These are phyloP conservation scores for Loriculus beryllinus DNA, from an alignment of 2,797 vertebrate genomes.

Conservation along the genomic window DNA sequence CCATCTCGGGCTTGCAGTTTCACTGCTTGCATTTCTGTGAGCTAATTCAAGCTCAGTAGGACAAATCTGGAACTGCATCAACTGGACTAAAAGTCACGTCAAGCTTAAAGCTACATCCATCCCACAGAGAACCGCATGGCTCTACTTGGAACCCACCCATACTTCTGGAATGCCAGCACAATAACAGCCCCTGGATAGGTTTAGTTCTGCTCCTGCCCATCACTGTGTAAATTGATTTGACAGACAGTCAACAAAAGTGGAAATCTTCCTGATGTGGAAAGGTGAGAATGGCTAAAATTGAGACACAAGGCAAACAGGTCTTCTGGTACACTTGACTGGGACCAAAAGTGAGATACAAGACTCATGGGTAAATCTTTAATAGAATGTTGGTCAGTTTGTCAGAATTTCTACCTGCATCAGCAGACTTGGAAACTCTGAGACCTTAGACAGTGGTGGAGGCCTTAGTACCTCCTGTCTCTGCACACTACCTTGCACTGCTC, in stretches of 20 bases:
- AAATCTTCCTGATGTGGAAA: neutral
- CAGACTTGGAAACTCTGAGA: neutral
- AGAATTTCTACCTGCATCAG: neutral
- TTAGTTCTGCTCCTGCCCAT: neutral
- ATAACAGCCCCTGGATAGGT: neutral
- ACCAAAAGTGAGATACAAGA: neutral
- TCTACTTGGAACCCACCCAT: neutral
- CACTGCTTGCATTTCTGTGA: neutral
- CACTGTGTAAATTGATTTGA: neutral
- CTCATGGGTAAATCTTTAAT: fast-evolving
- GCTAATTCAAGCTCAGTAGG: neutral
- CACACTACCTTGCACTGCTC: neutral
- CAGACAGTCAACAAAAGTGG: neutral
- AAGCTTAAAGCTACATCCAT: neutral
- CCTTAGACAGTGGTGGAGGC: neutral
- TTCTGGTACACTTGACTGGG: neutral
- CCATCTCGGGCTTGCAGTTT: neutral
- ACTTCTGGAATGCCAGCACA: neutral
- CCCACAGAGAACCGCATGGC: fast-evolving
- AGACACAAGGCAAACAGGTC: neutral
- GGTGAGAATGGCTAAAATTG: neutral
- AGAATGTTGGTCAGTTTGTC: neutral
- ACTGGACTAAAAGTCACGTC: neutral
- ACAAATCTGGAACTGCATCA: neutral
- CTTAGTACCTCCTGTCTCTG: neutral